Conservation (phyloP, 64 coral and sea anemone species). For the Cladopsammia gracilis region DNA sequence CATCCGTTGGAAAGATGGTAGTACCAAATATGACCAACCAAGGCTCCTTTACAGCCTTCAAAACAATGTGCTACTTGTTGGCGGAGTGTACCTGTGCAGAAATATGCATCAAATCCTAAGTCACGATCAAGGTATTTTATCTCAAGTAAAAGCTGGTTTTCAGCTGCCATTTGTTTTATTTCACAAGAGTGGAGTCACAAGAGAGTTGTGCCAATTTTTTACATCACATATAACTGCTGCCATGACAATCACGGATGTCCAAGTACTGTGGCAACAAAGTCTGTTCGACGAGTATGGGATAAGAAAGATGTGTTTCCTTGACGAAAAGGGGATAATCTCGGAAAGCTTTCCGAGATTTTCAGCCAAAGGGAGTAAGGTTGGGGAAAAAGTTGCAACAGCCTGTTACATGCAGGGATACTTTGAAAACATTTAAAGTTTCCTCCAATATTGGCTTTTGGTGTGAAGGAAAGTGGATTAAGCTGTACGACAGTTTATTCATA, state of each 20-base stretch:
- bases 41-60: conserved; percentile 38
- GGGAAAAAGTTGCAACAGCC: conserved; percentile 45
- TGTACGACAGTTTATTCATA: conserved; percentile 27
- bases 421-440: conserved; percentile 54
- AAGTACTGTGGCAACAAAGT: too few species aligned
- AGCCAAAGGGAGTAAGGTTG: conserved; percentile 51
- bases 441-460: conserved; percentile 40
- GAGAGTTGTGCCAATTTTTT: conserved; percentile 50
- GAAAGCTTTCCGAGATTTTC: conserved; percentile 43
- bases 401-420: conserved; percentile 49
- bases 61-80: conserved; percentile 45
- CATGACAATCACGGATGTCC: conserved; percentile 51
- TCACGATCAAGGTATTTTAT: conserved; percentile 35
- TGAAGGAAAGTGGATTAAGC: conserved; percentile 44
- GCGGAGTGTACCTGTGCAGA: conserved; percentile 53
- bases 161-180: conserved; percentile 50
- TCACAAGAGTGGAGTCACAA: conserved; percentile 63
- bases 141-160: conserved; percentile 6
- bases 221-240: conserved; percentile 38
- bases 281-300: conserved; percentile 50
- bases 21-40: conserved; percentile 23
- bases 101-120: conserved; percentile 64
- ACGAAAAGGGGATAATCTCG: background rate
- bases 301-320: conserved; percentile 46
- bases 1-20: conserved; percentile 66